Evolutionary conservation across 1,140 invertebrate species (phyloP).

Genomic region (Hetaerina americana): DNA sequence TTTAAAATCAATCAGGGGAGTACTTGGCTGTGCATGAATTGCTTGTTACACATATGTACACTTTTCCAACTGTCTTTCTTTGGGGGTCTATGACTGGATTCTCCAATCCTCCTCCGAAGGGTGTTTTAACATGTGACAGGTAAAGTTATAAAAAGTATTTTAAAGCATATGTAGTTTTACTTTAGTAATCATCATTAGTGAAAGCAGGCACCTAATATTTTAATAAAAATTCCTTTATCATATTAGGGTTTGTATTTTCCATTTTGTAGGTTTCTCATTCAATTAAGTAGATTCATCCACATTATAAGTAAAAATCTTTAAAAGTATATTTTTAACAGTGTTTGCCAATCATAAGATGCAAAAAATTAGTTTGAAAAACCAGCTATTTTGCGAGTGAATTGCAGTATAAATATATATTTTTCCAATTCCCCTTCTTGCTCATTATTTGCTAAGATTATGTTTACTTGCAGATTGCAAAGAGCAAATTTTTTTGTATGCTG

Average conservation of each 20-base stretch:
- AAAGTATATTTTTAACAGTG: neutral
- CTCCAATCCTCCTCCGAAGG: neutral
- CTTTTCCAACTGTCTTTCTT: neutral
- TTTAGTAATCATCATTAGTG: neutral
- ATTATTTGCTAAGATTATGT: conserved; percentile 1
- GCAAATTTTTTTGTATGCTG: conserved; percentile 11
- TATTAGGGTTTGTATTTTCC: neutral
- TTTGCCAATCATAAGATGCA: neutral
- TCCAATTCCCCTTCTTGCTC: neutral
- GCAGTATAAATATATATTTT: neutral
- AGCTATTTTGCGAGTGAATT: neutral
- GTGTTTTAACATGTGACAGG: neutral
- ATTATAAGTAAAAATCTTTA: neutral
- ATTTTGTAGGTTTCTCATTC: neutral
- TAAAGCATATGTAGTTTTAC: neutral
- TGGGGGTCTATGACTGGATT: neutral
- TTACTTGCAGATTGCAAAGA: conserved; percentile 6
- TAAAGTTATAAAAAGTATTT: neutral
- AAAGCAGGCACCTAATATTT: neutral
- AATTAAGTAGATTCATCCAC: neutral
- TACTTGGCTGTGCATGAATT: neutral
- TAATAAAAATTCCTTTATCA: neutral
- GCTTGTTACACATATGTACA: neutral
- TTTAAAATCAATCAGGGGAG: neutral
- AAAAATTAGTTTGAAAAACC: neutral